phyloP scores from a whole-genome alignment of 2,797 vertebrate genomes.

The Tragopan temminckii region DNA sequence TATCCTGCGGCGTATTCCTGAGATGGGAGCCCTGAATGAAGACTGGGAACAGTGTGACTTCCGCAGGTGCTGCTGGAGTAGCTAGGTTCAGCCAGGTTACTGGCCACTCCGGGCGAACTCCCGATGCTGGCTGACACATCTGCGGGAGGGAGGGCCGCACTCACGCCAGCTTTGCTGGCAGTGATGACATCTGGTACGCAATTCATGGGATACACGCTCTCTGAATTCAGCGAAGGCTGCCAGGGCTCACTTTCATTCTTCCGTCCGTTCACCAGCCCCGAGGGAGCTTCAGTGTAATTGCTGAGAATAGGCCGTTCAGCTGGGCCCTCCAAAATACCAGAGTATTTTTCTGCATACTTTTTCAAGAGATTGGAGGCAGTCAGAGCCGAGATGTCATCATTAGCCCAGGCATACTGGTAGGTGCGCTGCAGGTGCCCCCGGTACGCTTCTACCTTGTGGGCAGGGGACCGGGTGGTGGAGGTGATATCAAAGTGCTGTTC shows the following conservation, averaged over 20 bases:
- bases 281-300: conserved; percentile 91
- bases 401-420: conserved; percentile 99
- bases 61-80: conserved; percentile 97
- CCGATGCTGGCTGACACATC: conserved; percentile 95
- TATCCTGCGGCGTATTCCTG: conserved; percentile 98
- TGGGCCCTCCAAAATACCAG: conserved; percentile 96
- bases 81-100: conserved; percentile 95
- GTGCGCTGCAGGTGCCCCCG: conserved; percentile 96
- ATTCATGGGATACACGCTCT: conserved; percentile 97
- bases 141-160: conserved; percentile 91
- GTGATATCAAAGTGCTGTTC: conserved; percentile 99
- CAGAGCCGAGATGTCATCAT: conserved; percentile 98
- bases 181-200: conserved; percentile 96
- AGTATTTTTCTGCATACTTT: conserved; percentile 99
- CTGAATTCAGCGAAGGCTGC: conserved; percentile 89
- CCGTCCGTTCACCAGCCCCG: conserved; percentile 93
- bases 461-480: conserved; percentile 97
- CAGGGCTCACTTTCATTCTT: conserved; percentile 96
- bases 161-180: conserved; percentile 95
- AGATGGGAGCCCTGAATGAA: conserved; percentile 95
- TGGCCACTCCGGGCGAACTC: conserved; percentile 93
- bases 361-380: conserved; percentile 98
- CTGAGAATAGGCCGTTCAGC: conserved; percentile 93
- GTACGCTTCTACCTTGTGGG: conserved; percentile 98
- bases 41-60: conserved; percentile 92